Percentiles rank a stretch among this genome's conserved stretches.
Evolutionary conservation across 2,113 vertebrate genomes (phyloP).

Genomic region (Perca fluviatilis): DNA sequence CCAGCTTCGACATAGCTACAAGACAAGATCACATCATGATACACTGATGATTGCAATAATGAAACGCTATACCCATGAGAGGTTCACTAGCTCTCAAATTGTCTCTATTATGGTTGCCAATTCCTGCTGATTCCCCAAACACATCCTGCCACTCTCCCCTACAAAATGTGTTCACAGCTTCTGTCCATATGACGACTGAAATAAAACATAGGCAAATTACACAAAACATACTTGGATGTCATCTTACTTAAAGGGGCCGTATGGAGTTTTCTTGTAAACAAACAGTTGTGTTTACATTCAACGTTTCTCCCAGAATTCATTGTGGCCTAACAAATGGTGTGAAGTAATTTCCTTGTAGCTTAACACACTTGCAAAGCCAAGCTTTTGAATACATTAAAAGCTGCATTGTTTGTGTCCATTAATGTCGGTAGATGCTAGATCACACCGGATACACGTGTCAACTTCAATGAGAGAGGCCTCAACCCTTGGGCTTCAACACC

Average conservation of each 20-base stretch:
- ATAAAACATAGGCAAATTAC: conserved; percentile 8
- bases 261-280: conserved; percentile 8
- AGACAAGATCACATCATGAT: conserved; percentile 58
- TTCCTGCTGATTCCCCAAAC: conserved; percentile 54
- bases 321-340: background rate
- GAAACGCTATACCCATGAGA: conserved; percentile 57
- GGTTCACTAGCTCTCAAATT: conserved; percentile 49
- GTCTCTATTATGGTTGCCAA: conserved; percentile 57
- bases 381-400: conserved; percentile 11
- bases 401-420: background rate
- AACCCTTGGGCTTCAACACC: no score
- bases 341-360: background rate
- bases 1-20: conserved; percentile 33
- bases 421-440: no score
- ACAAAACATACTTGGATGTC: conserved; percentile 15
- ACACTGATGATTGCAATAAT: conserved; percentile 63
- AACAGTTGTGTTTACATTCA: conserved; percentile 1
- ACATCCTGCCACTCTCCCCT: conserved; percentile 31
- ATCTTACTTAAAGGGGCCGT: conserved; percentile 8
- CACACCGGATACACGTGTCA: no score
- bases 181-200: conserved; percentile 5
- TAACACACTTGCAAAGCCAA: background rate
- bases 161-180: conserved; percentile 33
- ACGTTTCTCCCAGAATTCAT: background rate
- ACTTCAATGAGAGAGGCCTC: no score